Conservation (phyloP, 2,113 vertebrate genomes). For the Hippopotamus amphibius region DNA sequence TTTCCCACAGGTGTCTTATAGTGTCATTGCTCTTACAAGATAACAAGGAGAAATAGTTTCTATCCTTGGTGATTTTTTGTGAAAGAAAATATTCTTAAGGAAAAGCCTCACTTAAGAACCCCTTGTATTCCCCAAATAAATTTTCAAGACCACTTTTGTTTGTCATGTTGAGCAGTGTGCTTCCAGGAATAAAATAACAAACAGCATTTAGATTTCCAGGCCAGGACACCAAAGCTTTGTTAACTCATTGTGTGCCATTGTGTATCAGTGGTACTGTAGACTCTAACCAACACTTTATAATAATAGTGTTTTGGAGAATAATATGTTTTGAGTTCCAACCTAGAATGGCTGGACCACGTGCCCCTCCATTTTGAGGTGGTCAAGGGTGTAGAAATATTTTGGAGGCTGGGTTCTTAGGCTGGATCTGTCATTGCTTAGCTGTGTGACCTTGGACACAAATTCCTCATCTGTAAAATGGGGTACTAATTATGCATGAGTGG, state of each 20-base stretch:
- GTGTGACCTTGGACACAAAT: background rate
- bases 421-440: background rate
- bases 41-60: constrained; percentile 37
- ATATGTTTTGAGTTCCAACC: background rate
- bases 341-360: background rate
- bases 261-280: background rate
- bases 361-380: background rate
- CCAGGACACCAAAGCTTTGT: background rate
- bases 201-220: background rate
- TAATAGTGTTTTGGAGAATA: background rate
- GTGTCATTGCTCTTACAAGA: constrained; percentile 39
- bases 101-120: background rate
- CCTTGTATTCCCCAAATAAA: background rate
- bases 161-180: background rate
- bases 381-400: background rate
- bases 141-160: constrained; percentile 37
- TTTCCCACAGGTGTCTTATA: constrained; percentile 39
- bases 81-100: constrained; percentile 19
- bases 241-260: background rate
- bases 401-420: background rate
- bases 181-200: background rate
- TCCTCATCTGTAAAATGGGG: background rate
- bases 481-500: background rate
- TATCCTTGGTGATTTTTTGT: background rate
- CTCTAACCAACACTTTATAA: background rate